Base-by-base conservation (phyloP, 2,797 vertebrate species). In the Spondyliosoma cantharus region DNA sequence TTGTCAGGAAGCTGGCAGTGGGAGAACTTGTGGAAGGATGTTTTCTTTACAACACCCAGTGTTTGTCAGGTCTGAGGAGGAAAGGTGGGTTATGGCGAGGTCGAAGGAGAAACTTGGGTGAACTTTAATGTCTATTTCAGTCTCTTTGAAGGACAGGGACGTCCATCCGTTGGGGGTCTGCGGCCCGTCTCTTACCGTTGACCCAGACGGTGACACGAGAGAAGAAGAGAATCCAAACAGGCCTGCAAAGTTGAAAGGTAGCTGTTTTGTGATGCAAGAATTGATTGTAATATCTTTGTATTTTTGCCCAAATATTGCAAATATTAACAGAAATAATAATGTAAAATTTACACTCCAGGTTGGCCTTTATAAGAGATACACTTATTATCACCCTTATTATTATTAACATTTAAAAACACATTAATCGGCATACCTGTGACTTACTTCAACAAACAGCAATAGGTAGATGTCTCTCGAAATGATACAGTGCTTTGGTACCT, bases 11-110 rank as follows among this genome's bases (percentile, higher is more conserved):
- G 80, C 88, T 91, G 93, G 90, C 90, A 87, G 86, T 66, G 60
- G 79, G 74, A 87, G 87, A 85, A 86, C 79, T 81, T 32, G 27
- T 71, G 66, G 89, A 88, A 93, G 92, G 93, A 94, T 93, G 92
- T 94, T 95, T 93, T 93, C 86, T 86, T 94, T 93, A 86, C 87
- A 87, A 87, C 86, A 86, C 87, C 86, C 90, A 78, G 84, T 87
- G 87, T 92, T 93, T 91, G 84, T 93, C 87, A 74, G 80, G 80
- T 90, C 82, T 76, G 86, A 82, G 49, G 81, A 81, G 90, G 87
- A 78, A 85, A 72, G 82, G 82, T 82, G 88, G 85, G 69, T 82
- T 81, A 80, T 42, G 60, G 70, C 48, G 74, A 90, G 90, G 91
- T 93, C 68, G 61, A 74, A 78, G 60, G 61, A 80, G 81, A 65